Evolutionary conservation across 2,797 vertebrate species (phyloP).

Genomic region (Siniperca undulata): DNA sequence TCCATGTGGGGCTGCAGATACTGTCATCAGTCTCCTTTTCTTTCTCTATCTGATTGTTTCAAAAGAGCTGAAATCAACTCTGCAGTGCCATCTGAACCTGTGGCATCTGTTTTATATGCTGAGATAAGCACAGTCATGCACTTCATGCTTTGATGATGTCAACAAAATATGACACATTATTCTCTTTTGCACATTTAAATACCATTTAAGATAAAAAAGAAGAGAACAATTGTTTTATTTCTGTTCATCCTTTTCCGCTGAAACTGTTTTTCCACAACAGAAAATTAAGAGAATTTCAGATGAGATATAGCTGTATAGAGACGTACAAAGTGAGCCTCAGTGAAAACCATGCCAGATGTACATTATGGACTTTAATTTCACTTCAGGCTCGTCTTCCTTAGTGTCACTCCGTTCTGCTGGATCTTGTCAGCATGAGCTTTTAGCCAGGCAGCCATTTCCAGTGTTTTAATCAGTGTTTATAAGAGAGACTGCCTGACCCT

Average conservation of each 20-base stretch:
- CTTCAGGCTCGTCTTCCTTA: constrained; percentile 5
- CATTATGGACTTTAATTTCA: constrained; percentile 2
- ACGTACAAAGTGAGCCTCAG: neutral
- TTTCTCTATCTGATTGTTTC: constrained; percentile 57
- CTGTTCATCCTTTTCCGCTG: neutral
- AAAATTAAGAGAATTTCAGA: constrained; percentile 3
- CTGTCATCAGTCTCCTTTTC: constrained; percentile 34
- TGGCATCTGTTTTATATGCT: constrained; percentile 63
- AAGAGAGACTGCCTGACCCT: constrained; percentile 74
- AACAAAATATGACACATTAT: constrained; percentile 22
- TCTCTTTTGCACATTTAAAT: constrained; percentile 29
- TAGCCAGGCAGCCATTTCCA: constrained; percentile 61
- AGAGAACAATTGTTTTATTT: neutral
- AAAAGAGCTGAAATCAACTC: constrained; percentile 58
- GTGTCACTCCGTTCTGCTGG: constrained; percentile 42
- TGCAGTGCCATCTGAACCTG: constrained; percentile 49
- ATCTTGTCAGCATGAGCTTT: constrained; percentile 42
- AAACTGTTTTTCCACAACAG: neutral
- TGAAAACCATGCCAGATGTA: constrained; percentile 14
- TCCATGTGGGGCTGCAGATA: constrained; percentile 39
- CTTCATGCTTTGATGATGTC: constrained; percentile 45
- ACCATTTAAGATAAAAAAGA: constrained; percentile 12
- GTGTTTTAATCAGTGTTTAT: constrained; percentile 82
- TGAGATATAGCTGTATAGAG: constrained; percentile 18
- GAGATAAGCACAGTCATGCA: constrained; percentile 36